phyloP scores from a whole-genome alignment of 2,797 vertebrate species.

The Silurus aristotelis region DNA sequence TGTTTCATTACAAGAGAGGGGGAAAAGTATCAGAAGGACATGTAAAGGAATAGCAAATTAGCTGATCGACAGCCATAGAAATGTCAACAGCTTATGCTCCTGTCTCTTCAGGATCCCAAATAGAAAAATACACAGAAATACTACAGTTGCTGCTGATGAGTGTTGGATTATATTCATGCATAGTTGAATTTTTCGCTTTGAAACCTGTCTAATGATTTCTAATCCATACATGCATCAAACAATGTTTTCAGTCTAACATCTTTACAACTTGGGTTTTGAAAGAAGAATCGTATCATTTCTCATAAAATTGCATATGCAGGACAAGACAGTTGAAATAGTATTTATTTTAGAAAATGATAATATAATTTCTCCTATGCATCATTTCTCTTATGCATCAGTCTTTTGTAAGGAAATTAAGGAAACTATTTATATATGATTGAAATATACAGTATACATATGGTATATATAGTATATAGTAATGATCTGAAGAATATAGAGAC shows the following conservation, averaged over 20 bases:
- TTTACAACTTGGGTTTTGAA: neutral
- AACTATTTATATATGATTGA: neutral
- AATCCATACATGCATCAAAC: neutral
- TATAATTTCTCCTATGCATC: too few species aligned
- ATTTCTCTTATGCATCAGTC: neutral
- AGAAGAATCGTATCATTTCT: neutral
- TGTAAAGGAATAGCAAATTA: neutral
- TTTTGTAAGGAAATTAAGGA: neutral
- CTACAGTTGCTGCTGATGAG: neutral
- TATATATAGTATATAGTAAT: too few species aligned
- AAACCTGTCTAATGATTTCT: slow-evolving; percentile 10
- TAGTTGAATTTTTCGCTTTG: neutral
- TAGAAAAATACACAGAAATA: neutral
- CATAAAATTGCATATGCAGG: neutral
- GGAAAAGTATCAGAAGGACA: neutral
- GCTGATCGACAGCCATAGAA: slow-evolving; percentile 3
- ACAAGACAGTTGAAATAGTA: too few species aligned
- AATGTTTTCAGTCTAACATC: neutral
- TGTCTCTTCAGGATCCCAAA: neutral
- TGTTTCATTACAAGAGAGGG: slow-evolving; percentile 6
- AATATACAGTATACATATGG: too few species aligned
- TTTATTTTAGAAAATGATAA: neutral
- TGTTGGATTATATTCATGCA: neutral
- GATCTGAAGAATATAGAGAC: neutral
- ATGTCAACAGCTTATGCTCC: neutral